Base-by-base conservation (phyloP, 2,888 invertebrate species). In the Drosophila rubida region DNA sequence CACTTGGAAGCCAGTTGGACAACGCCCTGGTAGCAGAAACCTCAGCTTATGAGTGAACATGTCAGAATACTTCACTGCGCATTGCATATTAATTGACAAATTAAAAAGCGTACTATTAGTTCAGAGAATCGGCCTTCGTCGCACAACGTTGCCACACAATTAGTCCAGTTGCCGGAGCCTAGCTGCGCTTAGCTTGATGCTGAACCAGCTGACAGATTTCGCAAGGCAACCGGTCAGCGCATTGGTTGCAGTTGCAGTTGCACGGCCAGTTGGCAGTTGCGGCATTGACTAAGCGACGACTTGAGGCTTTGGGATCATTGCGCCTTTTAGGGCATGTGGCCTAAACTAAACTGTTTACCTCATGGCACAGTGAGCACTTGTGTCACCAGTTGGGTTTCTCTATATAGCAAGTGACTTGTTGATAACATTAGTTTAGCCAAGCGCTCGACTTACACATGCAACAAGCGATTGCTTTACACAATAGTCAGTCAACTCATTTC, bases 101-200 rank as follows among this genome's bases (percentile, higher is more conserved):
- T 85, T 85, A 79, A 67, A 22, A 13, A 37, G 6, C 35, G 2
- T 6, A 23, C 1, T 16, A 41, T 11, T 68, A 63, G 25, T 11
- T 30, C 23, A 49, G 37, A 82, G 74, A 78, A 83, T 78, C 69
- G 80, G 70, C 85, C 85, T 83, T 83, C 73, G 61, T 25, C 13
- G 32, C 37, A 41, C 70, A 35, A 65, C 69, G 44, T 49, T 11
- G 37, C 13, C 54, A 30, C 42, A 32, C 51, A 67, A 76, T 62
- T 84, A 72, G 71, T 76, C 67, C 79, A 81, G 58, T 84, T 76
- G 70, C 22, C 4, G 42, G 9, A 16, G 9, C 11, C 5, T 32
- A n/a, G 32, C n/a, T n/a, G n/a, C 1, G 25, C 7, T 25, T 37
- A 8, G 16, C 5, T 25, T 14, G 5, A 22, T 37, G 80, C 67